Evolutionary conservation across 2,797 vertebrate species (phyloP), one percentile per base, ranked within the genome.

Genomic region (Gila robusta): DNA sequence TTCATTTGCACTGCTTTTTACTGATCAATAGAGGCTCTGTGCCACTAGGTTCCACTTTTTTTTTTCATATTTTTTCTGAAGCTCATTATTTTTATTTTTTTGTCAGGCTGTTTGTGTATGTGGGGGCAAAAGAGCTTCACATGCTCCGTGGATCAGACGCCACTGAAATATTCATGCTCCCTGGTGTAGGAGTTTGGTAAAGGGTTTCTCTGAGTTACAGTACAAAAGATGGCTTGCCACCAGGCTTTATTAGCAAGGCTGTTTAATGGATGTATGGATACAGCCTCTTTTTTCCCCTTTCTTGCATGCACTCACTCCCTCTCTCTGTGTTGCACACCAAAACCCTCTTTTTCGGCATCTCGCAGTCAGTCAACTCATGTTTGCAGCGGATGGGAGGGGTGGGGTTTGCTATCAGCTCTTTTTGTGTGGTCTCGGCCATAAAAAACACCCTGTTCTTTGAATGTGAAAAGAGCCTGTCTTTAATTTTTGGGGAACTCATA

Each of bases 351-450:
- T 41, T 71, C 66, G 79, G 41, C 70, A 26, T 52, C 69, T 70
- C 86, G 86, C 87, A 87, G 17, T 87, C 86, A 86, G 86, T 81
- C 88, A 89, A 59, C 86, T 88, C 70, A 23, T 41, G 54, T 64
- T 78, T 87, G 81, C 67, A 79, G 74, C 23, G 76, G 54, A 82
- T 70, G 67, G 39, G 77, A 79, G 86, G 66, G 84, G 91, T 92
- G 93, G 23, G 94, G 92, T 95, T 94, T 96, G 94, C 96, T 96
- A 95, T 96, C 96, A 94, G 92, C 94, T 97, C 96, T 93, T 97
- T 98, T 97, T 98, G 97, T 99, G 97, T 98, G 98, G 97, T 98
- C 97, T 95, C 73, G 87, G 93, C 94, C 95, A 94, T 97, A 96
- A 97, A 97, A 96, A 97, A 94, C 95, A 96, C 93, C 94, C 96